phyloP scores from a whole-genome alignment of 2,888 invertebrate genomes.

The Caprella mutica region DNA sequence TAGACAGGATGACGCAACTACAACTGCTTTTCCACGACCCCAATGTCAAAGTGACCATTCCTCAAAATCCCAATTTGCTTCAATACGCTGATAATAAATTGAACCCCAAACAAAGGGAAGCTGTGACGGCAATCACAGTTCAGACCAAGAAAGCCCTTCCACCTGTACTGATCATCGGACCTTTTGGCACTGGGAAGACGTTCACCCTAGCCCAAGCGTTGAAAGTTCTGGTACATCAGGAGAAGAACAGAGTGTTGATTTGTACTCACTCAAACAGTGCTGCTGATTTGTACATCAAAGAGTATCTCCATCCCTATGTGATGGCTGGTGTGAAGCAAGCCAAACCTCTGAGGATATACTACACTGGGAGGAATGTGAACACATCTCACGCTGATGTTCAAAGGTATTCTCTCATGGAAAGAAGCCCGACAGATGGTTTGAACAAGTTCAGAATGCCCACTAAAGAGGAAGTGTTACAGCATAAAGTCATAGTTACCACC shows the following conservation, averaged over 20 bases:
- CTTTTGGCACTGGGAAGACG: constrained; percentile 80
- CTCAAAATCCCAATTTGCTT: constrained; percentile 42
- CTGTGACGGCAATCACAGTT: constrained; percentile 62
- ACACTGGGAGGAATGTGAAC: constrained; percentile 63
- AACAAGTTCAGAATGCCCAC: constrained; percentile 60
- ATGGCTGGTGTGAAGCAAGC: constrained; percentile 52
- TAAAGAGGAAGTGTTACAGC: constrained; percentile 56
- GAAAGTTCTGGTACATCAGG: constrained; percentile 53
- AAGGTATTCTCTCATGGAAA: too few relatives aligned
- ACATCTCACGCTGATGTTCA: constrained; percentile 61
- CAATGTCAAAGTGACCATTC: constrained; percentile 51
- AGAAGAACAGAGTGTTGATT: constrained; percentile 58
- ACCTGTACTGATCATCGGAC: constrained; percentile 61
- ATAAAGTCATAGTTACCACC: constrained; percentile 65
- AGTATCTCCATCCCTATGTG: constrained; percentile 66
- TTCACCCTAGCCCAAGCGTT: constrained; percentile 65
- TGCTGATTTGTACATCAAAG: constrained; percentile 71
- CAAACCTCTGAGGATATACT: constrained; percentile 63
- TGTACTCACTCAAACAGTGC: constrained; percentile 78
- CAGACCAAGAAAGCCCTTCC: constrained; percentile 52
- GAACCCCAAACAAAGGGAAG: constrained; percentile 67
- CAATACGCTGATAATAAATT: constrained; percentile 50
- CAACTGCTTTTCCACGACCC: constrained; percentile 60
- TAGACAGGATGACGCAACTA: constrained; percentile 61
- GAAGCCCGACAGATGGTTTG: too few relatives aligned